Conservation (phyloP, 2,797 vertebrate species). For the Malurus splendens region DNA sequence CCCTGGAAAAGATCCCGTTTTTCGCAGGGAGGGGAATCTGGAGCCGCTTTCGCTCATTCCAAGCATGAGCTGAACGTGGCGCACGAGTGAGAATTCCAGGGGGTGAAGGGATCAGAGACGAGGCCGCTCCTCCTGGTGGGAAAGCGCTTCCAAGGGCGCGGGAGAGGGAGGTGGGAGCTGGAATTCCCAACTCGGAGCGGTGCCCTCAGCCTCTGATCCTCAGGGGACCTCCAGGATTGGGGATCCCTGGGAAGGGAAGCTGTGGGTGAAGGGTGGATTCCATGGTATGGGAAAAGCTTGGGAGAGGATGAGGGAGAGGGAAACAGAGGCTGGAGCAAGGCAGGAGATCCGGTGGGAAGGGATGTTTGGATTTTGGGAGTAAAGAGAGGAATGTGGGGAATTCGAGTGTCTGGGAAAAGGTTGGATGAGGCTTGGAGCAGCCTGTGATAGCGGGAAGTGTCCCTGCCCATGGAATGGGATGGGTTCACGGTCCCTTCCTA, state of each 20-base stretch:
- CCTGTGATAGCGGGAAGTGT: background rate
- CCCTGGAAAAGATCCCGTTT: background rate
- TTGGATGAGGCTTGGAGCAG: background rate
- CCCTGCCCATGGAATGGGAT: background rate
- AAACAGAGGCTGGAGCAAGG: background rate
- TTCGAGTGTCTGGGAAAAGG: background rate
- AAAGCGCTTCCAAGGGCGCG: accelerated
- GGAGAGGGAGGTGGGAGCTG: background rate
- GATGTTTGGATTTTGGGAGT: no score
- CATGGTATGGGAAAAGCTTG: background rate
- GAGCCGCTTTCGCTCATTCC: background rate
- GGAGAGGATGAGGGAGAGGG: background rate
- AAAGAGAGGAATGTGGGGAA: background rate
- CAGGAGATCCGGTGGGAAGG: accelerated
- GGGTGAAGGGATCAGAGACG: background rate
- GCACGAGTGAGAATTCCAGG: background rate
- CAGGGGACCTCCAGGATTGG: accelerated
- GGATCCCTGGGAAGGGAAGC: background rate
- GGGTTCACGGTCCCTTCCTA: background rate
- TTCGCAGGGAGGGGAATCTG: background rate
- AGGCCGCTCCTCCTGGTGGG: background rate
- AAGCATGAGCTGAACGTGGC: background rate
- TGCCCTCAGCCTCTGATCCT: accelerated
- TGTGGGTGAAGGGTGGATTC: background rate
- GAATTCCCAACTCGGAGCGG: background rate